Conservation (phyloP, 2,797 vertebrate species). For the Oreochromis grahami region DNA sequence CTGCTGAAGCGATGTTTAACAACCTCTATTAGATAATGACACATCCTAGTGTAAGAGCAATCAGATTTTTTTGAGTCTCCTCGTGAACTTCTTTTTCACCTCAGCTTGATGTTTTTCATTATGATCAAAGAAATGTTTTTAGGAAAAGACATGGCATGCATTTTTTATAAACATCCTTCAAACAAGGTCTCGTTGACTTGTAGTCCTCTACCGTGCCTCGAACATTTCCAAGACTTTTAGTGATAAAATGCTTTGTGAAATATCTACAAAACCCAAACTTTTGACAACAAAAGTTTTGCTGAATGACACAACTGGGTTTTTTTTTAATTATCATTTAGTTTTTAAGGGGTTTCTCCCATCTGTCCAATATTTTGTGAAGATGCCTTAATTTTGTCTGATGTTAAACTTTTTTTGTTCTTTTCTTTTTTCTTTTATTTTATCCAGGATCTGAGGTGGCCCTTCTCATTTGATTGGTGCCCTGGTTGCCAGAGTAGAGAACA, state of each 20-base stretch:
- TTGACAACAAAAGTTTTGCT: neutral
- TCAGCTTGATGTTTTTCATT: neutral
- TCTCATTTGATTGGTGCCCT: neutral
- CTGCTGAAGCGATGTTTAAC: neutral
- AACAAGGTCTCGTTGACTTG: neutral
- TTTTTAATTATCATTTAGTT: neutral
- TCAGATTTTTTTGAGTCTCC: neutral
- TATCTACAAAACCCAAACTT: neutral
- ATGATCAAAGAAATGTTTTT: neutral
- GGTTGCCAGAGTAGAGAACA: neutral
- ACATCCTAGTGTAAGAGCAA: neutral
- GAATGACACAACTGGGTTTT: neutral
- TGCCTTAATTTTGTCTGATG: fast-evolving
- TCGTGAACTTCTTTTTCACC: neutral
- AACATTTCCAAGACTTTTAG: neutral
- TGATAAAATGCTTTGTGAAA: neutral
- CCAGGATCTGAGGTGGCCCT: neutral
- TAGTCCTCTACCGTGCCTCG: neutral
- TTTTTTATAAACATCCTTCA: neutral
- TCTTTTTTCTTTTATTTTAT: neutral
- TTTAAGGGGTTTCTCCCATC: neutral
- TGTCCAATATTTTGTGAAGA: neutral
- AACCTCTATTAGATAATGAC: neutral
- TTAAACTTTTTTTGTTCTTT: fast-evolving
- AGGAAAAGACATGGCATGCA: neutral